phyloP scores from a whole-genome alignment of 1,140 invertebrate species.

The Drosophila sucinea region DNA sequence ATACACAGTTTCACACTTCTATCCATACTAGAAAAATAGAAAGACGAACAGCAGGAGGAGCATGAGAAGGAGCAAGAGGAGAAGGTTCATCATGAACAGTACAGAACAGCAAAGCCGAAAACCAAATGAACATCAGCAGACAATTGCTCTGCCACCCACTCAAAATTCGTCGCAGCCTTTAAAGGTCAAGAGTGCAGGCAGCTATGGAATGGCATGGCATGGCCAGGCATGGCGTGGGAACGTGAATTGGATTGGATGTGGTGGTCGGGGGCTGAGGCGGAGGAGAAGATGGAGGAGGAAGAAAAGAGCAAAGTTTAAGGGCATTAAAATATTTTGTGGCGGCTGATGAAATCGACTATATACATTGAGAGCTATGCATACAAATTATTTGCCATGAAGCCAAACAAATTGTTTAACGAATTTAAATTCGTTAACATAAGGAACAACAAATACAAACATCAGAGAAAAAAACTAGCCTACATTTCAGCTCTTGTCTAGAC shows the following conservation, averaged over 20 bases:
- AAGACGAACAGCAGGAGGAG: background rate
- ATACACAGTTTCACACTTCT: conserved; percentile 66
- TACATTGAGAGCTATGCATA: conserved; percentile 52
- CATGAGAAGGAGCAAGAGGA: no score
- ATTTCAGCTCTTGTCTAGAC: conserved; percentile 13
- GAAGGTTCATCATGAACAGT: conserved; percentile 22
- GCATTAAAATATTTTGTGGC: conserved; percentile 69
- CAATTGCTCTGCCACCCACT: conserved; percentile 47
- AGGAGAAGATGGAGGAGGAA: conserved; percentile 2
- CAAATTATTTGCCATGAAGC: conserved; percentile 14
- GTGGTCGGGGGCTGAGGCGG: conserved; percentile 4
- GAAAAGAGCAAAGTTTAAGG: conserved; percentile 81
- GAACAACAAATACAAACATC: background rate
- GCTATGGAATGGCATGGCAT: conserved; percentile 25
- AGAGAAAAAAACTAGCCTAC: background rate
- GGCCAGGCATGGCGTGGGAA: conserved; percentile 1
- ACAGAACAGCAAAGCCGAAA: conserved; percentile 29
- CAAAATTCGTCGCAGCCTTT: conserved; percentile 54
- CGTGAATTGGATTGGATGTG: conserved; percentile 40
- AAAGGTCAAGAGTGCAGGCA: conserved; percentile 78
- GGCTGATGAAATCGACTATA: conserved; percentile 74
- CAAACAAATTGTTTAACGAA: conserved; percentile 4
- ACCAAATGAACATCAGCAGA: conserved; percentile 47
- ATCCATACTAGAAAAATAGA: background rate
- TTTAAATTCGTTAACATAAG: conserved; percentile 8